Base-by-base conservation (phyloP, 2,113 vertebrate species). In the Raja brachyura region DNA sequence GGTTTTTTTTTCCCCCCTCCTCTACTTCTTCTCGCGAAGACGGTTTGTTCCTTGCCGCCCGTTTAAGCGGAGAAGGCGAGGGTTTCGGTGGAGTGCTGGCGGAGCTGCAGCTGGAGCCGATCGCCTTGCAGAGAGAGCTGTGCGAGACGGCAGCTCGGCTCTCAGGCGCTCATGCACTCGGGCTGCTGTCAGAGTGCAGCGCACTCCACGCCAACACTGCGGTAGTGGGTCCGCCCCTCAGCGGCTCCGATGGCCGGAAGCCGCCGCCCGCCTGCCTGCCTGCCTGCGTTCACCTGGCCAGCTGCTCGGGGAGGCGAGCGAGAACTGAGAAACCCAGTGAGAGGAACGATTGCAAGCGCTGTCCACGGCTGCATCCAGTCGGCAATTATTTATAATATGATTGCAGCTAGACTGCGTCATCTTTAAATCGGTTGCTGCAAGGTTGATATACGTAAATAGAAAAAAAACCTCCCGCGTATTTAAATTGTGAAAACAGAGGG, bases 331-430 rank as follows among this genome's bases (percentile, higher is more conserved):
- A 8, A 10, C 1, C 31, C 31, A 5, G 6, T 0, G 25, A 28
- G 79, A 9, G 25, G 11, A 8, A 25, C 61, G 28, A 5, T 56
- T 63, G 13, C 13, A 31, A n/a, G 28, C 83, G 59, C 25, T 25
- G 3, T 28, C 8, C 56, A 28, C 54, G 59, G 56, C 56, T 14
- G 83, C 20, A 59, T 63, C 28, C 11, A 6, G 25, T 63, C 56
- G 11, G 28, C 61, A 88, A 88, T 88, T 63, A 88, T 63, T 31
- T 63, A 66, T 63, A 88, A 88, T 28, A 88, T 18, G 83, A 88
- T 88, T 63, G 83, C 83, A 88, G 83, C 59, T 33, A 31, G 28
- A 88, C 83, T 88, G 83, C 83, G 83, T 88, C 83, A 88, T 63
- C 59, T 63, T 88, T 5, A 88, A 61, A 63, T 61, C 83, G 31